Evolutionary conservation across 2,113 vertebrate species (phyloP), one percentile per base, ranked within the genome.

Genomic region (Synodontis membranacea): DNA sequence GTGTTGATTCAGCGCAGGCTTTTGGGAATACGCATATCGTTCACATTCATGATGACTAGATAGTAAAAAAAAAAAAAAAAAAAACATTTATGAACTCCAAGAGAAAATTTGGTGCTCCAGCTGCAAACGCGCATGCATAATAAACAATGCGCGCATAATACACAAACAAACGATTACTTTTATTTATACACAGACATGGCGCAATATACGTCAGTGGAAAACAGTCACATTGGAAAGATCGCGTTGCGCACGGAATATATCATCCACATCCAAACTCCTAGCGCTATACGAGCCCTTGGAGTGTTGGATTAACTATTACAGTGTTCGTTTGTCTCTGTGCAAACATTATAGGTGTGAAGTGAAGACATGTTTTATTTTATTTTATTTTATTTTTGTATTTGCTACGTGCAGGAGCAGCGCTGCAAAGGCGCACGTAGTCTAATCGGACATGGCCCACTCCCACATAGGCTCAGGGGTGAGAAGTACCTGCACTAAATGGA

Each of bases 361-460:
- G 54, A 28, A 60, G 39, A 48, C 50, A 0, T 2, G 5, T 34
- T 15, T 9, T 58, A 0, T 28, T 60, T 28, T n/a, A 37, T 60
- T 70, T 78, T 84, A 28, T 60, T 28, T 62, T 28, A n/a, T 48
- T 87, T 87, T 72, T 34, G n/a, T n/a, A n/a, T 60, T 80, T 52
- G 5, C 78, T 72, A 12, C 80, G 21, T 68, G 46, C 60, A 25
- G 28, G 62, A 46, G 14, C 46, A 60, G 25, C 11, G 50, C 54
- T 12, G 56, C 28, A 6, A 6, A 21, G 14, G 17, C 14, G 84
- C 82, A 86, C 84, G 84, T 87, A 75, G 14, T 39, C 78, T 42
- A 46, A 84, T 60, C 89, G 89, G 89, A 89, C 89, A 86, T 89
- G 6, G 84, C 75, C 84, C 84, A 84, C 86, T 86, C 75, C 19